Base-by-base conservation (phyloP, 2,797 vertebrate genomes). In the Poeciliopsis gracilis region DNA sequence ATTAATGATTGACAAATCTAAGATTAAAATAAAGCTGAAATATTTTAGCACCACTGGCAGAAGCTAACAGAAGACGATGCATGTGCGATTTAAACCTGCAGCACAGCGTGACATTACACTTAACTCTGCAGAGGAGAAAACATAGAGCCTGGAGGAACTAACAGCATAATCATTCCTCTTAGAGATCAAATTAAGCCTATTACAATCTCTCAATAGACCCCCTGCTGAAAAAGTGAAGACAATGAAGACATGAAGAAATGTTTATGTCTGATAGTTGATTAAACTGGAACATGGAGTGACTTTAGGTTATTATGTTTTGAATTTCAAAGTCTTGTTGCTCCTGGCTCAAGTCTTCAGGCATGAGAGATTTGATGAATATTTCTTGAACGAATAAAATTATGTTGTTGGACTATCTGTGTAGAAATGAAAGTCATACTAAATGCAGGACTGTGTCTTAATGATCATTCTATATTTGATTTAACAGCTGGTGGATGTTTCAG, bases 111-210 rank as follows among this genome's bases (percentile, higher is more conserved):
- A 75, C 72, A 47, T 83, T 74, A 61, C 33, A 72, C 69, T 84
- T 85, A 85, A 85, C 79, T 38, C 71, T 59, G 51, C 75, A 28
- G 33, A 25, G 73, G 77, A 77, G 79, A 81, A 73, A 80, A 79
- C 76, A 79, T 46, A 73, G 75, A 23, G 47, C 79, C 66, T 28
- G 23, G 8, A 79, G 72, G 77, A 70, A 77, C 73, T 78, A 86
- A 66, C 36, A 77, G 69, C 72, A 82, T 85, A 85, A 89, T 88
- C 81, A 76, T 67, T 82, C 70, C 76, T 72, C 72, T 70, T 49
- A 86, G 63, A 80, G 84, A 91, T 87, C 82, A 79, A 87, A 88
- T 90, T 83, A 87, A 89, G 82, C 80, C 83, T 79, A 75, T 90
- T 93, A 88, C n/a, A 3, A 82, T 87, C 72, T 86, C 73, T 67